Percentiles rank a stretch among this genome's conserved stretches.
Conservation (phyloP, 2,888 invertebrate species). For the Mesorhabditis spiculigera region DNA sequence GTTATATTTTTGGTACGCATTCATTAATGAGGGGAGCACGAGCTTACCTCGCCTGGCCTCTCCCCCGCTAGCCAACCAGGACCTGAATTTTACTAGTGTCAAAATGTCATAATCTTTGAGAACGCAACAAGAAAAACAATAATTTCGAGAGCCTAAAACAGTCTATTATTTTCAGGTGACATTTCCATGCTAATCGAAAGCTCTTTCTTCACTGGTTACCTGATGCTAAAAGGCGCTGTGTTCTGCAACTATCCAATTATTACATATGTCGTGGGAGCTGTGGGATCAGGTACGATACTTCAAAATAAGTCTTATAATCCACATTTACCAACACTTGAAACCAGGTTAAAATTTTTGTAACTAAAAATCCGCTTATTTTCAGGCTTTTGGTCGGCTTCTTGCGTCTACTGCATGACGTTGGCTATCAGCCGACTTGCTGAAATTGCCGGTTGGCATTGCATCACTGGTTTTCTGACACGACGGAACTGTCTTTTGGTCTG, state of each 20-base stretch:
- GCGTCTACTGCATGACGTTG: background rate
- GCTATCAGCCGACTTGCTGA: background rate
- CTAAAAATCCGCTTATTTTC: background rate
- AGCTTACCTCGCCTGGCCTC: no score
- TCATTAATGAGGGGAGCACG: no score
- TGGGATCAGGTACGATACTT: background rate
- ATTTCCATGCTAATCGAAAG: background rate
- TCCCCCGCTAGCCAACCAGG: no score
- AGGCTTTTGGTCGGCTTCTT: background rate
- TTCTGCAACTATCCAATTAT: background rate
- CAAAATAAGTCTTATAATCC: no score
- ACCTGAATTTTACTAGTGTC: no score
- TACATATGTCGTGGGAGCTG: background rate
- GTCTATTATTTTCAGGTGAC: no score
- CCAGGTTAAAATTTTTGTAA: background rate
- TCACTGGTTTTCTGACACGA: background rate
- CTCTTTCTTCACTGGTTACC: background rate
- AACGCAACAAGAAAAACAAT: no score
- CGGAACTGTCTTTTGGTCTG: background rate
- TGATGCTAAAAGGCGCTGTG: background rate
- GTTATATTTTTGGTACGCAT: no score
- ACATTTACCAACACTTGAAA: no score
- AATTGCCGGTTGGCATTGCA: slow-evolving; percentile 3
- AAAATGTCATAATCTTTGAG: no score
- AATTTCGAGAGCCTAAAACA: no score